Evolutionary conservation across 2,797 vertebrate species (phyloP).

Genomic region (Luscinia megarhynchos): DNA sequence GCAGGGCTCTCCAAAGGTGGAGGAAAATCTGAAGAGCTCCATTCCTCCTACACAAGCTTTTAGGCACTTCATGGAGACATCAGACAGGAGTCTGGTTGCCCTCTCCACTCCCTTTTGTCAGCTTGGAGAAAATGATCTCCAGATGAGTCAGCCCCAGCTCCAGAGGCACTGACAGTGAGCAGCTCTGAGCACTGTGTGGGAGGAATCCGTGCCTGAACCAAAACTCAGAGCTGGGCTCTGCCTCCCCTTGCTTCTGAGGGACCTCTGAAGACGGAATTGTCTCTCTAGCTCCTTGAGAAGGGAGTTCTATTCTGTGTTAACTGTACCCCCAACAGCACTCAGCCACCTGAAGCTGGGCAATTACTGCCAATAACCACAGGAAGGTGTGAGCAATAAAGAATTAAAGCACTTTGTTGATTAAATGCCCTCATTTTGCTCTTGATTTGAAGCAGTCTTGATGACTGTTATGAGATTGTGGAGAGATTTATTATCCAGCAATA

Average conservation of each 20-base stretch:
- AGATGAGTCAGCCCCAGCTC: conserved; percentile 56
- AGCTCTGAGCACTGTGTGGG: conserved; percentile 17
- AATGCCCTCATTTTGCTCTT: neutral
- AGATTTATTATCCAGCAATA: neutral
- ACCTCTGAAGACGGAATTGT: neutral
- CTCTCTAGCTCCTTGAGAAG: neutral
- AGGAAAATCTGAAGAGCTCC: conserved; percentile 16
- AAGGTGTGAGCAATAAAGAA: neutral
- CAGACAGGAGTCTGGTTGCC: conserved; percentile 23
- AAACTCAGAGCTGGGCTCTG: neutral
- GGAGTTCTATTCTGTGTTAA: neutral
- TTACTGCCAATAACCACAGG: neutral
- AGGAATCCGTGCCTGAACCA: conserved; percentile 6
- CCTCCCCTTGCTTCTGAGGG: neutral
- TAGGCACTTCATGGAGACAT: conserved; percentile 16
- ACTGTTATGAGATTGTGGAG: neutral
- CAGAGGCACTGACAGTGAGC: neutral
- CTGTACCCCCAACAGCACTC: neutral
- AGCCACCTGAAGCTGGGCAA: neutral
- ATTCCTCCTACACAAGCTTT: conserved; percentile 31
- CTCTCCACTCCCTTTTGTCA: conserved; percentile 37
- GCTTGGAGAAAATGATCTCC: conserved; percentile 52
- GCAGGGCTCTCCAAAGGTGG: neutral
- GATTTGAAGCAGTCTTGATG: neutral
- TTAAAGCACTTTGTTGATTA: neutral